phyloP scores from a whole-genome alignment of 1,140 invertebrate genomes.

The Drosophila micromelanica region DNA sequence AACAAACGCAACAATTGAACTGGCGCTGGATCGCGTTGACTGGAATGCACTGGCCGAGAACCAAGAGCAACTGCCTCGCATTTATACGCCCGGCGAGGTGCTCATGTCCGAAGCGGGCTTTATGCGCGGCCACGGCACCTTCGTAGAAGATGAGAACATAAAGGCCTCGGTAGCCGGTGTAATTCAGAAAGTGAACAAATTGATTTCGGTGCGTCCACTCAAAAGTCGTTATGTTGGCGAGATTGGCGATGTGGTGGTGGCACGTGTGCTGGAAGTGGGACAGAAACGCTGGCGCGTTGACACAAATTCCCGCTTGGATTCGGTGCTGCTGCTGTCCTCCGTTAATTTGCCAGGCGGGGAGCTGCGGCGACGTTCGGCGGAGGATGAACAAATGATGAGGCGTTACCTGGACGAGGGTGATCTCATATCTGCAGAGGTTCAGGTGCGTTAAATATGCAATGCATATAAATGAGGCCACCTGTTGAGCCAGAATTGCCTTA shows the following conservation, averaged over 20 bases:
- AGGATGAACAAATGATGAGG: constrained; percentile 99
- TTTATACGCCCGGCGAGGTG: constrained; percentile 94
- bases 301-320: constrained; percentile 95
- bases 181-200: constrained; percentile 96
- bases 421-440: constrained; percentile 97
- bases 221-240: constrained; percentile 97
- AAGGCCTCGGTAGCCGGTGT: constrained; percentile 97
- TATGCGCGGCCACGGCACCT: constrained; percentile 99
- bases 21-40: constrained; percentile 86
- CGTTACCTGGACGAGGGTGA: constrained; percentile 98
- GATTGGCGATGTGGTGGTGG: constrained; percentile 98
- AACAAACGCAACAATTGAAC: constrained; percentile 82
- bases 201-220: constrained; percentile 95
- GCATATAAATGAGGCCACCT: neutral
- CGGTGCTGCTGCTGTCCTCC: constrained; percentile 94
- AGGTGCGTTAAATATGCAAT: constrained; percentile 20
- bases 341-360: constrained; percentile 97
- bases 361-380: constrained; percentile 94
- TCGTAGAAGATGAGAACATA: constrained; percentile 91
- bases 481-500: no score
- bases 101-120: constrained; percentile 93
- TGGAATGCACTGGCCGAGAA: constrained; percentile 86
- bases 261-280: constrained; percentile 92
- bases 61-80: constrained; percentile 86
- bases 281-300: constrained; percentile 88